These are phyloP conservation scores for Salmo trutta DNA, from an alignment of 2,797 vertebrate genomes.

Conservation along the genomic window DNA sequence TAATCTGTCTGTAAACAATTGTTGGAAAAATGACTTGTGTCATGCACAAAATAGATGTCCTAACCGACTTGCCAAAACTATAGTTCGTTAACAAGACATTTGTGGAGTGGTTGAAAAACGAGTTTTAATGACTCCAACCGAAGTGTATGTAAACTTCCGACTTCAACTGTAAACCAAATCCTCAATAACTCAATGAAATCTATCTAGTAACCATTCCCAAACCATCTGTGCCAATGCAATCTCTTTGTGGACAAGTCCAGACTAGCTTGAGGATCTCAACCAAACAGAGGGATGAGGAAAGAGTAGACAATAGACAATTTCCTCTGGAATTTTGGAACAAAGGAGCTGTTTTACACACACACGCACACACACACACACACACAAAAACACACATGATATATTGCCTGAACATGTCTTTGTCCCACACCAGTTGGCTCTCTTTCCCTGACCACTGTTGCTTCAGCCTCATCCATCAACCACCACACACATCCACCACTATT, in stretches of 20 bases:
- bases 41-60: no score
- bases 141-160: no score
- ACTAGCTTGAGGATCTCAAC: constrained; percentile 3
- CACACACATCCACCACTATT: constrained; percentile 2
- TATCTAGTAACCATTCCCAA: constrained; percentile 1
- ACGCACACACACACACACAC: no score
- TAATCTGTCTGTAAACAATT: no score
- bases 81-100: no score
- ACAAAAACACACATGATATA: neutral
- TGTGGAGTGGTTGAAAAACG: no score
- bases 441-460: neutral
- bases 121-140: no score
- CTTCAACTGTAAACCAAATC: neutral
- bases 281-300: neutral
- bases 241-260: constrained; percentile 14
- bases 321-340: neutral
- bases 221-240: constrained; percentile 23
- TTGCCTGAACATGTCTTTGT: neutral
- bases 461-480: neutral
- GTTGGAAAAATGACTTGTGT: no score
- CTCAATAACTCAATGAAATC: neutral
- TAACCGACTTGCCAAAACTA: no score
- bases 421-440: neutral
- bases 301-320: neutral
- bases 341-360: no score